Evolutionary conservation across 2,113 vertebrate species (phyloP).

Genomic region (Nyctibius bracteatus): DNA sequence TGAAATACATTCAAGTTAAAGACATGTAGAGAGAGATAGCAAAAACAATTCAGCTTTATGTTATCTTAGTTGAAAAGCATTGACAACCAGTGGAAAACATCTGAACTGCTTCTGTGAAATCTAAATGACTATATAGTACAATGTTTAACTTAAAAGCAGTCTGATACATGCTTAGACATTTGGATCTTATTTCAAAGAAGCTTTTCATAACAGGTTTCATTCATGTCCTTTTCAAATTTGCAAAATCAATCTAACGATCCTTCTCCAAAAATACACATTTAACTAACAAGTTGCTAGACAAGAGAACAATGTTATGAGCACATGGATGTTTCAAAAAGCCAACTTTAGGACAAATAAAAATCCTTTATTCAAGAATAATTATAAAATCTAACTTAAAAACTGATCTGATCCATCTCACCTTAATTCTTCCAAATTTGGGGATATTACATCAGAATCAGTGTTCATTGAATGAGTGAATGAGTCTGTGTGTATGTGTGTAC

Average conservation of each 20-base stretch:
- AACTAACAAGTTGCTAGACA: background rate
- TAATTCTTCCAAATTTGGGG: background rate
- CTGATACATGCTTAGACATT: background rate
- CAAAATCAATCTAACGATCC: background rate
- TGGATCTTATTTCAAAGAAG: background rate
- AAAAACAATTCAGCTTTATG: background rate
- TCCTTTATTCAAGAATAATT: background rate
- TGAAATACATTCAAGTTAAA: background rate
- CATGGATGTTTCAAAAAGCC: background rate
- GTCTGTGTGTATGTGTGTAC: background rate
- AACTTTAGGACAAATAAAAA: background rate
- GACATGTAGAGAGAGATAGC: background rate
- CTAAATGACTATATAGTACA: background rate
- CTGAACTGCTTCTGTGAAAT: background rate
- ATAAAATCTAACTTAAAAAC: background rate
- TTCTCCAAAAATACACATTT: background rate
- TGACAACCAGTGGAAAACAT: background rate
- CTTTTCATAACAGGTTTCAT: background rate
- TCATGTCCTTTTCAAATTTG: background rate
- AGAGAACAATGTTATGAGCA: background rate
- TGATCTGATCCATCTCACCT: background rate
- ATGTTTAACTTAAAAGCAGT: background rate
- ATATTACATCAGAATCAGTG: background rate
- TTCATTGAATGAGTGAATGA: background rate
- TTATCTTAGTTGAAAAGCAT: background rate